Evolutionary conservation across 2,888 invertebrate genomes (phyloP).

Genomic region (Eupithecia insigniata): DNA sequence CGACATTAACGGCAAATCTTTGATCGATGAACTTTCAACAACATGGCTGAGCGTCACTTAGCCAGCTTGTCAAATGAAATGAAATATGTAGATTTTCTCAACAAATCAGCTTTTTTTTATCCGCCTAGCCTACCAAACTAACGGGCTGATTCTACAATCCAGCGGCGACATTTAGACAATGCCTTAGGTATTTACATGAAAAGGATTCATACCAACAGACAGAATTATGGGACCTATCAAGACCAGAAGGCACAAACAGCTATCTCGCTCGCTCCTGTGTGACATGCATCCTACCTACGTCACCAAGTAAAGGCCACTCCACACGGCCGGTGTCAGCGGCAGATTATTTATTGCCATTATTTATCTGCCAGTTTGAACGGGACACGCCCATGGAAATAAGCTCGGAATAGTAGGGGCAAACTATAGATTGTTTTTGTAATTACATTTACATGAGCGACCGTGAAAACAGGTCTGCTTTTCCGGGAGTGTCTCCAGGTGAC

Average conservation of each 20-base stretch:
- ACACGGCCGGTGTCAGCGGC: constrained; percentile 73
- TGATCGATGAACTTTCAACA: too few relatives aligned
- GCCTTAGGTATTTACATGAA: not conserved
- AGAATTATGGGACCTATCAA: not conserved
- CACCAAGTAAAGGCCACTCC: constrained; percentile 67
- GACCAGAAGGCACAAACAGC: not conserved
- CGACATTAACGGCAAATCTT: too few relatives aligned
- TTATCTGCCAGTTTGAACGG: constrained; percentile 68
- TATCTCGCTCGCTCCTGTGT: constrained; percentile 47
- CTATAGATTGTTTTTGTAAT: constrained; percentile 9
- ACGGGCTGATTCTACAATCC: too few relatives aligned
- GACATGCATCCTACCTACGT: constrained; percentile 51
- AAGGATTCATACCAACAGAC: not conserved
- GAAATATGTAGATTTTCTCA: too few relatives aligned
- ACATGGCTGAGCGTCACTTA: too few relatives aligned
- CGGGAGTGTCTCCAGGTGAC: too few relatives aligned
- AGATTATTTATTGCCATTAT: constrained; percentile 81
- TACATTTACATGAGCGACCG: too few relatives aligned
- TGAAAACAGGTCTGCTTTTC: too few relatives aligned
- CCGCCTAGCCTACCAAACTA: too few relatives aligned
- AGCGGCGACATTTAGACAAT: too few relatives aligned
- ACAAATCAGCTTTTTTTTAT: too few relatives aligned
- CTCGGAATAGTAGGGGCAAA: constrained; percentile 21
- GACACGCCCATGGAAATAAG: constrained; percentile 44
- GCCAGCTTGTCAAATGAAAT: too few relatives aligned